A percentile compares a stretch with the other conserved stretches of the same genome.
phyloP scores from a whole-genome alignment of 2,888 invertebrate species.

The Pantelozetes paolii region DNA sequence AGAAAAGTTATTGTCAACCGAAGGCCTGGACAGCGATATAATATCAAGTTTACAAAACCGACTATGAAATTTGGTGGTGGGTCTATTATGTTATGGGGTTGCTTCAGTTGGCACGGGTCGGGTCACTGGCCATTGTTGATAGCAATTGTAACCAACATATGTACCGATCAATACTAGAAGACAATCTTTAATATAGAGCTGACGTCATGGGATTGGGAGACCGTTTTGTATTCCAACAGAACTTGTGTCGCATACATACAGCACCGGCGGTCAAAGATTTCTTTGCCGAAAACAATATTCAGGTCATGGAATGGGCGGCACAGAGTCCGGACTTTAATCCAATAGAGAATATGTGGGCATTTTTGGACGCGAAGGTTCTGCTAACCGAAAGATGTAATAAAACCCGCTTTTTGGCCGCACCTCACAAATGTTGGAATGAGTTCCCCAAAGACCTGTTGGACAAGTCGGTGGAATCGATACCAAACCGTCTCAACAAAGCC shows the following conservation, averaged over 20 bases:
- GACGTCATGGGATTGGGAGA: slow-evolving; percentile 23
- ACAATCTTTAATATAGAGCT: slow-evolving; percentile 39
- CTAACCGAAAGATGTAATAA: background rate
- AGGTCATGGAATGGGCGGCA: slow-evolving; percentile 38
- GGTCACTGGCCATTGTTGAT: slow-evolving; percentile 39
- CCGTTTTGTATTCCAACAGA: slow-evolving; percentile 43
- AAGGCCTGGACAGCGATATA: slow-evolving; percentile 9
- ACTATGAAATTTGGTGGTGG: slow-evolving; percentile 45
- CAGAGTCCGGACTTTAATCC: slow-evolving; percentile 42
- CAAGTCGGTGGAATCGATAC: slow-evolving; percentile 37
- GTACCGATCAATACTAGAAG: slow-evolving; percentile 40
- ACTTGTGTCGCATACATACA: slow-evolving; percentile 43
- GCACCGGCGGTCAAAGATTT: slow-evolving; percentile 31
- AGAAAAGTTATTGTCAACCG: slow-evolving; percentile 3
- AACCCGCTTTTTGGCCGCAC: slow-evolving; percentile 14
- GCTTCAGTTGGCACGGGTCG: slow-evolving; percentile 41
- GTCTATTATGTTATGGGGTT: slow-evolving; percentile 45
- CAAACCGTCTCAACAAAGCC: slow-evolving; percentile 1
- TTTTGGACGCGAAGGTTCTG: slow-evolving; percentile 34
- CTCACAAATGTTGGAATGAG: slow-evolving; percentile 31
- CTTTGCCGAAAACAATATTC: slow-evolving; percentile 40
- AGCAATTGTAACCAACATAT: slow-evolving; percentile 35
- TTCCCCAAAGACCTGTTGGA: slow-evolving; percentile 11
- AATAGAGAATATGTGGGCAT: slow-evolving; percentile 43
- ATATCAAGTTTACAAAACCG: background rate